Evolutionary conservation across 2,888 invertebrate genomes (phyloP), one percentile per base, ranked within the genome.

Genomic region (Acanthosepion pharaonis): DNA sequence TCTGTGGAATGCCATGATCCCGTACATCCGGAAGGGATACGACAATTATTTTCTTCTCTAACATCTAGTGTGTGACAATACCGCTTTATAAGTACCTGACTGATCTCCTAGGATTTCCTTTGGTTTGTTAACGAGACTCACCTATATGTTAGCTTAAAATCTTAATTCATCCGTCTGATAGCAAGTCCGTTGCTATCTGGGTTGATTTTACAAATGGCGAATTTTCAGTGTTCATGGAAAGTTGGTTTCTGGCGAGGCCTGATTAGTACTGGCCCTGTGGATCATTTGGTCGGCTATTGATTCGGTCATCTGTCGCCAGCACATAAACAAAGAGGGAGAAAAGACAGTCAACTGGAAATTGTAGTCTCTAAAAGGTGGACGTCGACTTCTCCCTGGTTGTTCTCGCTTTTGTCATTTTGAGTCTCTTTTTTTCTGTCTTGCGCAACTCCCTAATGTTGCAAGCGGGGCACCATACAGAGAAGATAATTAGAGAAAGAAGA

Each of bases 401-500:
- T 78, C n/a, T 33, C 11, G 9, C 78, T 78, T 78, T 78, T 78
- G 78, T 78, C 78, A 33, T 33, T 78, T n/a, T 15, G n/a, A 78
- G n/a, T 2, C 18, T 23, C 33, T 11, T 15, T 11, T 78, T 78
- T n/a, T 33, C n/a, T 78, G 78, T 78, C 78, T 78, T 78, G 78
- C 78, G 78, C 78, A 15, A 78, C n/a, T 78, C 33, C 33, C 23
- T 33, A n/a, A n/a, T 78, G 78, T 78, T 78, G n/a, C n/a, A 78
- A n/a, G n/a, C 15, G n/a, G 11, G n/a, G 23, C n/a, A n/a, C 78
- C 78, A 78, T 78, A 78, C 78, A 18, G 78, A 78, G 78, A 78
- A 78, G 78, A 78, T 78, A 78, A 78, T 78, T 78, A 78, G 78
- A 33, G n/a, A 78, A 78, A 33, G 78, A 78, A 78, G n/a, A 78